Percentiles rank a stretch among this genome's conserved stretches.
Evolutionary conservation across 2,797 vertebrate species (phyloP).

Genomic region (Lophotriccus pileatus): DNA sequence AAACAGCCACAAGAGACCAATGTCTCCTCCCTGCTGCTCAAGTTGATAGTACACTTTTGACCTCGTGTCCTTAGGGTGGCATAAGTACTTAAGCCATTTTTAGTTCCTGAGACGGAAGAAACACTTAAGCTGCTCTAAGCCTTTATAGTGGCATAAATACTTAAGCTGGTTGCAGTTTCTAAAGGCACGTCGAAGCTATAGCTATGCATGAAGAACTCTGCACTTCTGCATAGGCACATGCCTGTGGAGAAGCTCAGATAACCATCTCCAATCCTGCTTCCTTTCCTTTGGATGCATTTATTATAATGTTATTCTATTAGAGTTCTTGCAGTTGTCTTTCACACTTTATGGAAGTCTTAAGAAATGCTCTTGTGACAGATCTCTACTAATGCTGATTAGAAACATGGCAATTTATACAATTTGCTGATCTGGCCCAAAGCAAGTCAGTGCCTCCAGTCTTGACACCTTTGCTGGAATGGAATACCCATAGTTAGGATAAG

Average conservation of each 20-base stretch:
- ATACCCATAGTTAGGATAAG: not conserved
- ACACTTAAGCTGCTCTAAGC: constrained; percentile 49
- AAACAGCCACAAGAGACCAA: not conserved
- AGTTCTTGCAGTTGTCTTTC: not conserved
- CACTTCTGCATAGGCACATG: not conserved
- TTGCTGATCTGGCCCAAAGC: not conserved
- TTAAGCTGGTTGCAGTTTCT: constrained; percentile 23
- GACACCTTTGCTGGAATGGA: not conserved
- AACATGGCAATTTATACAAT: not conserved
- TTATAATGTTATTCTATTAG: not conserved
- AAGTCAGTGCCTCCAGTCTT: not conserved
- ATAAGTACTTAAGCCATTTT: constrained; percentile 52
- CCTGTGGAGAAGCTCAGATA: not conserved
- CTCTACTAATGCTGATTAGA: not conserved
- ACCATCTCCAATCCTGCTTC: not conserved
- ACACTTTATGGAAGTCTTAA: not conserved
- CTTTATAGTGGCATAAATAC: constrained; percentile 25
- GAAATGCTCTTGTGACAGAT: not conserved
- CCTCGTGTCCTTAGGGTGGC: not conserved
- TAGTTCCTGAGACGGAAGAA: constrained; percentile 18
- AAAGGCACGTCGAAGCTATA: not conserved
- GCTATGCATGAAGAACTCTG: not conserved
- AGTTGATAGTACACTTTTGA: not conserved
- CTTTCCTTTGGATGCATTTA: not conserved
- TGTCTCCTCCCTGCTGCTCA: not conserved